Conservation (phyloP, 2,888 invertebrate genomes). For the Cecidostiba fungosa region DNA sequence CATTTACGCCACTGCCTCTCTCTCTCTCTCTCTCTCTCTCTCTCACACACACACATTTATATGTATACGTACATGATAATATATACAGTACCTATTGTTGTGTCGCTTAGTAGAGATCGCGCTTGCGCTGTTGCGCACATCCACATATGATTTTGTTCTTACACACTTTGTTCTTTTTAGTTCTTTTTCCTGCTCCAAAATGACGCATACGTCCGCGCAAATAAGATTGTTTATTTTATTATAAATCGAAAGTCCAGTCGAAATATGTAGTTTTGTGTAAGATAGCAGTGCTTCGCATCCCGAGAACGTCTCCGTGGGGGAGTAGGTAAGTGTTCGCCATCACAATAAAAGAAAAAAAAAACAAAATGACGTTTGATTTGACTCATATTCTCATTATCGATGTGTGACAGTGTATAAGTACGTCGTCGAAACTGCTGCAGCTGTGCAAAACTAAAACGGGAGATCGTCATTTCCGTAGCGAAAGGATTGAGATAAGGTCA, state of each 20-base stretch:
- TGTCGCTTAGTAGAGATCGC: no score
- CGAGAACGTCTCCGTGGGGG: background rate
- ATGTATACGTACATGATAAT: no score
- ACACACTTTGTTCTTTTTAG: no score
- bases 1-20: no score
- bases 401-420: background rate
- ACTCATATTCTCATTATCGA: background rate
- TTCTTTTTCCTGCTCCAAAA: background rate
- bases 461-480: background rate
- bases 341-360: background rate
- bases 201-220: background rate
- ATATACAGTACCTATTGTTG: no score
- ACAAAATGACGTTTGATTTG: background rate
- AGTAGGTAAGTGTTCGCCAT: background rate
- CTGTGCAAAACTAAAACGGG: background rate
- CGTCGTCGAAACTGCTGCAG: background rate
- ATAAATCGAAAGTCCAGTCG: background rate
- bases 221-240: background rate
- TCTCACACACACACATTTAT: no score
- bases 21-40: no score
- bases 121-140: no score
- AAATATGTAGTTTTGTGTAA: constrained; percentile 10
- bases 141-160: no score
- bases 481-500: background rate
- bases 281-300: background rate